Evolutionary conservation across 1,140 invertebrate species (phyloP).

Genomic region (Lordiphosa mommai): DNA sequence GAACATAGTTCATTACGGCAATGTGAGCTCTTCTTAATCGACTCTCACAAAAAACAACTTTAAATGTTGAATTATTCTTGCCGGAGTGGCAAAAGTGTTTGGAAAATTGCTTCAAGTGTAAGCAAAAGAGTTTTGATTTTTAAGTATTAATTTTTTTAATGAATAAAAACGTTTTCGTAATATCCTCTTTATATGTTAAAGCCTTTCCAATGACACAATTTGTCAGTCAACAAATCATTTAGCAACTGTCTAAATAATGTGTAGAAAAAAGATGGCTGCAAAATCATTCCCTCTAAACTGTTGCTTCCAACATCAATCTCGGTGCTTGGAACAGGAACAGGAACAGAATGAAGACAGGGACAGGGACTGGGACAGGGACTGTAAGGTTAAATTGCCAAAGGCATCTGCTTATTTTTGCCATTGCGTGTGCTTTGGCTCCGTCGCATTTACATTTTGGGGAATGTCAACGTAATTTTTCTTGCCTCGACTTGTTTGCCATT

Average conservation of each 20-base stretch:
- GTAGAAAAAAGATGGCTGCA: slow-evolving; percentile 10
- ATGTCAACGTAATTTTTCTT: slow-evolving; percentile 71
- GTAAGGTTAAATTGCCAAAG: slow-evolving; percentile 17
- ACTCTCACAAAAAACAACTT: too few relatives aligned
- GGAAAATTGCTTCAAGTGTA: too few relatives aligned
- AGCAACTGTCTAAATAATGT: not conserved
- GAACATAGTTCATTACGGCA: too few relatives aligned
- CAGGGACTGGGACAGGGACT: slow-evolving; percentile 2
- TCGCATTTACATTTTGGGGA: slow-evolving; percentile 35
- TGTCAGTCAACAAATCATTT: slow-evolving; percentile 17
- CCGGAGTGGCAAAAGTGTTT: too few relatives aligned
- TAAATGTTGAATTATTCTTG: too few relatives aligned
- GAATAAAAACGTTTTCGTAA: too few relatives aligned
- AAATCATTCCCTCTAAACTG: slow-evolving; percentile 36
- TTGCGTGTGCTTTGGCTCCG: slow-evolving; percentile 9
- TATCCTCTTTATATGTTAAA: too few relatives aligned
- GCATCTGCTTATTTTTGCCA: slow-evolving; percentile 8
- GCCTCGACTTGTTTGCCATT: slow-evolving; percentile 62
- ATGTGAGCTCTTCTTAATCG: too few relatives aligned
- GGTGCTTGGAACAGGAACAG: too few relatives aligned
- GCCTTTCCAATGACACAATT: too few relatives aligned
- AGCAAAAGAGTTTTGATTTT: too few relatives aligned
- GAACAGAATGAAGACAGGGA: not conserved
- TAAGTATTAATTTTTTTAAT: too few relatives aligned
- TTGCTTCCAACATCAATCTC: slow-evolving; percentile 14